These are phyloP conservation scores for Halesus radiatus DNA, from an alignment of 1,140 invertebrate species.

Conservation along the genomic window DNA sequence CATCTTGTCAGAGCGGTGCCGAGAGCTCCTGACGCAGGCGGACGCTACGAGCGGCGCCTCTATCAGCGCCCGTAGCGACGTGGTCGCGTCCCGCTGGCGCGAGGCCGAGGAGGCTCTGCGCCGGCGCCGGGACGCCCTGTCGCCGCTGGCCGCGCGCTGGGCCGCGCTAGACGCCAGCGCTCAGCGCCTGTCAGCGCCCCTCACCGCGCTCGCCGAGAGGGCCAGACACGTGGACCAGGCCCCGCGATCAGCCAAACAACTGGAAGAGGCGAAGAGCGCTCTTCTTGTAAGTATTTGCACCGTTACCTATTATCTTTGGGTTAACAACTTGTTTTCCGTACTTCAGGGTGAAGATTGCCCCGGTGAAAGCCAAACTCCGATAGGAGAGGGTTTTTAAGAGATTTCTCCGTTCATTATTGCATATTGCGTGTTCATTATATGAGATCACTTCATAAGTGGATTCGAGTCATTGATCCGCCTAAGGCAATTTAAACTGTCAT, in stretches of 20 bases:
- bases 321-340: too few relatives aligned
- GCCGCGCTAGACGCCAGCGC: conserved; percentile 79
- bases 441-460: too few relatives aligned
- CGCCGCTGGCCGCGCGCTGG: conserved; percentile 81
- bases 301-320: too few relatives aligned
- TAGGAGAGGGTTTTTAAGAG: too few relatives aligned
- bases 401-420: too few relatives aligned
- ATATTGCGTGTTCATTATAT: too few relatives aligned
- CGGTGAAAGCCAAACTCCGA: too few relatives aligned
- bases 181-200: conserved; percentile 71
- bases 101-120: conserved; percentile 79
- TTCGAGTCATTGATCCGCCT: too few relatives aligned
- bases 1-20: conserved; percentile 68
- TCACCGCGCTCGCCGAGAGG: conserved; percentile 75
- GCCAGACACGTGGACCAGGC: conserved; percentile 81
- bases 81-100: conserved; percentile 82
- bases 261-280: conserved; percentile 78
- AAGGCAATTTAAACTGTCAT: too few relatives aligned
- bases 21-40: conserved; percentile 66
- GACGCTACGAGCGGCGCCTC: conserved; percentile 66
- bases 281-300: conserved; percentile 74
- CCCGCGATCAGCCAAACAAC: conserved; percentile 80
- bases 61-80: conserved; percentile 63
- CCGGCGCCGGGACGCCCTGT: conserved; percentile 70
- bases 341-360: too few relatives aligned